phyloP scores from a whole-genome alignment of 1,140 invertebrate species.

The Pemphigus obesinymphae region DNA sequence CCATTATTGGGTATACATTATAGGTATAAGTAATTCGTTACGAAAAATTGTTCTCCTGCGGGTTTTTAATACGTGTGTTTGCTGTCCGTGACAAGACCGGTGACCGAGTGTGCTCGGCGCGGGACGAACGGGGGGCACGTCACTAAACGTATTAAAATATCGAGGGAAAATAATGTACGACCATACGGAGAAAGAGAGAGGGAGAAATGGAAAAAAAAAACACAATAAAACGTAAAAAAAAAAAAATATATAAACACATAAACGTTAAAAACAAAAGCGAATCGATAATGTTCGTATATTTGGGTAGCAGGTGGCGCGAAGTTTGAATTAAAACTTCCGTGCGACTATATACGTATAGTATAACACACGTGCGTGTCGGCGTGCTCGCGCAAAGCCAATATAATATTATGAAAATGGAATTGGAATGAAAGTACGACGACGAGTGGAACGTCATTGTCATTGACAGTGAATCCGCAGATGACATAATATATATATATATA shows the following conservation, averaged over 20 bases:
- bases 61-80: neutral
- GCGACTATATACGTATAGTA: no score
- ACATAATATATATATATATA: neutral
- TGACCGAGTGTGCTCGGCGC: no score
- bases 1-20: no score
- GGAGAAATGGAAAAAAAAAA: neutral
- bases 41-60: neutral
- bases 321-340: slow-evolving; percentile 7
- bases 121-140: neutral
- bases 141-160: neutral
- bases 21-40: no score
- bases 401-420: neutral
- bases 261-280: slow-evolving; percentile 5
- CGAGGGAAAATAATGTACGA: neutral
- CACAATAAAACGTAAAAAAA: neutral
- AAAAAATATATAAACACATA: neutral
- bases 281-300: neutral
- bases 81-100: neutral
- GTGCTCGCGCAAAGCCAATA: neutral
- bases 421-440: neutral
- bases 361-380: neutral
- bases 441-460: neutral
- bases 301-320: slow-evolving; percentile 25
- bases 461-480: neutral
- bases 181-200: no score